Base-by-base conservation (phyloP, 2,888 invertebrate genomes). In the Lithophane ornitopus region DNA sequence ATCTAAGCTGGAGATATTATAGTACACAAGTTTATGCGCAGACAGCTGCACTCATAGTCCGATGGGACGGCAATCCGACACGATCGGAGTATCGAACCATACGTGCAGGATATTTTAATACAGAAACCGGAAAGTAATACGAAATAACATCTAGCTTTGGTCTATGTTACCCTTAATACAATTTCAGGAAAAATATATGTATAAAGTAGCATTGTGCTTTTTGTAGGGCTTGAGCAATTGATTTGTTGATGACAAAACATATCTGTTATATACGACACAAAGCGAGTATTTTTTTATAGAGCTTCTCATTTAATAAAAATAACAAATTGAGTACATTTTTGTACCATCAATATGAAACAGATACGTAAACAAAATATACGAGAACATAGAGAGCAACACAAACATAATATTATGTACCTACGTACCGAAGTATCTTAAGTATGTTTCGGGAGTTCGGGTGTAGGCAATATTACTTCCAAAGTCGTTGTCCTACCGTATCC, bases 401-500 rank as follows among this genome's bases (percentile, higher is more conserved):
- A 62, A 79, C 62, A 67, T 52, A 68, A 63, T 69, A 61, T 67
- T 49, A 67, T 22, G 46, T 70, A 16, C 0, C 0, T 66, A 54
- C 16, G 0, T n/a, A 52, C 2, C 7, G 22, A 39, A 41, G 2
- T 28, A 28, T 49, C 22, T 77, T 49, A 73, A 26, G 19, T 67
- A 73, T 41, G 19, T 67, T 72, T 44, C 12, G 74, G 28, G 74
- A 80, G 44, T 63, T 52, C 46, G 69, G 28, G n/a, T 34, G 26
- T 49, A 63, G 34, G 44, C 34, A 22, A 76, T 80, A 80, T 83
- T 70, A 66, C 61, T 67, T 56, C 39, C 28, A 44, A 83, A 77
- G 61, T 84, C 69, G 46, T 62, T 70, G 65, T 70, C 61, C 70
- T 46, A 58, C 34, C n/a, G 28, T 65, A 74, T 54, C 26, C 73